phyloP scores from a whole-genome alignment of 2,113 vertebrate species.

The Chaetops frenatus region DNA sequence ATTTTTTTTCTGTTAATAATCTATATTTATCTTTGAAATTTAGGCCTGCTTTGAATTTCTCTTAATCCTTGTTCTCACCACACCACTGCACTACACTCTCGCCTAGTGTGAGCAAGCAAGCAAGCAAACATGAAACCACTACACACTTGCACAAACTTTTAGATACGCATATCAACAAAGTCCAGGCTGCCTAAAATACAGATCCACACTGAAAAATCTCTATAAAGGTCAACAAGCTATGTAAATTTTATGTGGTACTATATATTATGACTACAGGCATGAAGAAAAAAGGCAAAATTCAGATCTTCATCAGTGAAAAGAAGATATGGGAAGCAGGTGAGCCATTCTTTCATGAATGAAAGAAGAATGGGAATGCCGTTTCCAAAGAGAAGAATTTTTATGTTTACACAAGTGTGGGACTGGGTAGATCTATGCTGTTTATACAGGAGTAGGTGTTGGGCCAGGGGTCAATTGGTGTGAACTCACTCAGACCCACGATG shows the following conservation, averaged over 20 bases:
- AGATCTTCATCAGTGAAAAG: background rate
- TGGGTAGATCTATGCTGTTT: background rate
- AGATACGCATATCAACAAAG: background rate
- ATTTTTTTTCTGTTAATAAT: too few species aligned
- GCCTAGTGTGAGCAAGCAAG: too few species aligned
- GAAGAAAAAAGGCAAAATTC: background rate
- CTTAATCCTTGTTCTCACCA: too few species aligned
- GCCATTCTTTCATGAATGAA: background rate
- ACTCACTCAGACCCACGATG: accelerated
- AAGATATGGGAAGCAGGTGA: background rate
- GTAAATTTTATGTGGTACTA: background rate
- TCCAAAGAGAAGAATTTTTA: background rate
- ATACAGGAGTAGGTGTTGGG: background rate
- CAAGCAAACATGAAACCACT: too few species aligned
- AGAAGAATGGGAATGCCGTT: background rate
- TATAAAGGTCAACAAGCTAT: background rate
- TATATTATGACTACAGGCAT: background rate
- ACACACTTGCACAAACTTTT: background rate
- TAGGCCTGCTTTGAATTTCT: too few species aligned
- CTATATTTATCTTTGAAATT: too few species aligned
- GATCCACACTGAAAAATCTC: background rate
- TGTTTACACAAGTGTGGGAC: background rate
- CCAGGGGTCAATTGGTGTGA: accelerated
- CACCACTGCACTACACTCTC: too few species aligned
- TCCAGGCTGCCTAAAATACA: background rate